Evolutionary conservation across 1,140 invertebrate genomes (phyloP), one percentile per base, ranked within the genome.

Genomic region (Drosophila ambigua): DNA sequence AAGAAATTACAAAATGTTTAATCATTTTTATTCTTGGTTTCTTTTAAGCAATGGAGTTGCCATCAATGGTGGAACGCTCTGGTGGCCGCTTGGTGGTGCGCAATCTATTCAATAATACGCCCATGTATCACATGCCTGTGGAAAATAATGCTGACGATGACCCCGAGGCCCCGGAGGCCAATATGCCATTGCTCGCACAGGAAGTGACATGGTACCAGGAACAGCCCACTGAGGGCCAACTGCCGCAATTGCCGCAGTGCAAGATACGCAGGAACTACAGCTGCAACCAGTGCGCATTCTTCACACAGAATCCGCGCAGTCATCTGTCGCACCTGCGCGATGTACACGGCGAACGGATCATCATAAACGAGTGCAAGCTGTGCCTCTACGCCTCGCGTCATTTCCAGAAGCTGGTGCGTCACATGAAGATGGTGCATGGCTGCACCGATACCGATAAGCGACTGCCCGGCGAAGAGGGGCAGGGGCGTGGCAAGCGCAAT

Each of bases 371-470:
- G 77, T 98, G 97, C 88, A 94, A 95, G 13, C 92, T 94, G 59
- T 98, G 97, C 92, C 93, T 97, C 51, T 98, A 98, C 92, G 96
- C 97, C 6, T 97, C 96, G n/a, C 94, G 95, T 59, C 96, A 96
- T 90, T 95, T 95, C 78, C 96, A 97, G 81, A 98, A 98, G 92
- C 92, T 98, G 41, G 93, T 96, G 53, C 93, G 97, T 57, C 97
- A 98, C 92, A 93, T 96, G 75, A 95, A 95, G 87, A 96, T 96
- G 95, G 95, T 96, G 43, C 96, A 97, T 89, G 94, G 93, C 59
- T 91, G 80, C 49, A 75, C 79, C 11, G 90, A 92, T 52, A 78
- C 20, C 61, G 48, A 1, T 79, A 49, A 50, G 49, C 15, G 5
- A 46, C 48, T 2, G 39, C 73, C 84, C 13, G 69, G 79, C 7